Base-by-base conservation (phyloP, 2,113 vertebrate genomes). In the Oryzias javanicus region DNA sequence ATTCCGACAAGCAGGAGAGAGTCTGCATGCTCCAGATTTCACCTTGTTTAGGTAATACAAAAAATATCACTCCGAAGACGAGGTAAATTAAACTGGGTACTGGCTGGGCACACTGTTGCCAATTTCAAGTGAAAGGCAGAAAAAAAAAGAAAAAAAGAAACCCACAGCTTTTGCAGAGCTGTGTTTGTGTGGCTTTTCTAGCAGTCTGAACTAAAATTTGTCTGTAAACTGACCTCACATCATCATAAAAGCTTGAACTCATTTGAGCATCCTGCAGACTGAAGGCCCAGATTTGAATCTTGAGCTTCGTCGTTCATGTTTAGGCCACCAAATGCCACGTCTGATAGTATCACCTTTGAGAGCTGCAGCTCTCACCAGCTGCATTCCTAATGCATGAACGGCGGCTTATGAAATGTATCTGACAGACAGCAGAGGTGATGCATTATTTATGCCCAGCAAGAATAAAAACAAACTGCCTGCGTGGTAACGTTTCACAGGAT, bases 21-120 rank as follows among this genome's bases (percentile, higher is more conserved):
- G 85, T 84, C 88, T 89, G 83, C 86, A 68, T 91, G 91, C 79
- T 90, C 90, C 86, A 91, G 69, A 92, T 92, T 91, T 91, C 89
- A 92, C 89, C 91, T 93, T 91, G 90, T 92, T 91, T 91, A 91
- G 90, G 88, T 90, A 91, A 92, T 91, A 85, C 80, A 79, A 79
- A 76, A 74, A 71, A 89, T 89, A 90, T 81, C 78, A 83, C 77
- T 85, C 59, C 72, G 65, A 78, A 86, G 77, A 85, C 78, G 81
- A 85, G 78, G 76, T 81, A 88, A 86, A 87, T 89, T 87, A 85
- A 87, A 79, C 74, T 48, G 63, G 71, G 79, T 67, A 71, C 62
- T 72, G 67, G 72, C 40, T 70, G 76, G 72, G 73, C 73, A 80
- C 78, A 76, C 64, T 49, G 49, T 64, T 64, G 57, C 53, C 50